Evolutionary conservation across 2,113 vertebrate species (phyloP), one percentile per base, ranked within the genome.

Genomic region (Albula glossodonta): DNA sequence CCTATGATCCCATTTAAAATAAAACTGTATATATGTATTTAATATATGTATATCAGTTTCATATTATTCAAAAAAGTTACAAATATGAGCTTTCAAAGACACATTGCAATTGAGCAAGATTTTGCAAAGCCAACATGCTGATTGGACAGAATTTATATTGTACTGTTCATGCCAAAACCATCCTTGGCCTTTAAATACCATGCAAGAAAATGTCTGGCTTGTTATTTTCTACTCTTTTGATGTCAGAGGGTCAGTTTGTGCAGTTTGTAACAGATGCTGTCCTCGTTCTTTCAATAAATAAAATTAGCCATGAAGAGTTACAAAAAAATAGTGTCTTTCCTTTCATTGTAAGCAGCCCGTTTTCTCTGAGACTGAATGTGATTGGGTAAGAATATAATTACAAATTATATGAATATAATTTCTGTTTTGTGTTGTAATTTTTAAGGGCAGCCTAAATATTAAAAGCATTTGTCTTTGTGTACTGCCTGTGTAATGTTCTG

Each of bases 371-470:
- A 60, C 11, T 60, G 56, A 11, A 60, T 41, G 31, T 41, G 31
- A 41, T 41, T 41, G 31, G 31, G 31, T 41, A 41, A 41, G 31
- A 41, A 41, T 41, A 41, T 41, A 41, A 41, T 41, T 41, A 41
- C 31, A 41, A 15, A 4, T 13, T 9, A 15, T 60, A 60, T 10
- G 10, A 60, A 60, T 60, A 94, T 93, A 92, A 94, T 92, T 91
- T 91, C 19, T 77, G 22, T 25, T n/a, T 77, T 77, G 31, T 41
- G 31, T 41, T 41, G 31, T 41, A 41, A 41, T 41, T 41, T 41
- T 41, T 41, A 41, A 41, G 31, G 31, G 31, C 31, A 41, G 31
- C 31, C 31, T 41, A 41, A 41, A 41, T 41, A 41, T 41, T 41
- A 41, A 41, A 41, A 41, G 31, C 31, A 41, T 41, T 41, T 41